Base-by-base conservation (phyloP, 1,140 invertebrate genomes). In the Druon quercuslanigerum region DNA sequence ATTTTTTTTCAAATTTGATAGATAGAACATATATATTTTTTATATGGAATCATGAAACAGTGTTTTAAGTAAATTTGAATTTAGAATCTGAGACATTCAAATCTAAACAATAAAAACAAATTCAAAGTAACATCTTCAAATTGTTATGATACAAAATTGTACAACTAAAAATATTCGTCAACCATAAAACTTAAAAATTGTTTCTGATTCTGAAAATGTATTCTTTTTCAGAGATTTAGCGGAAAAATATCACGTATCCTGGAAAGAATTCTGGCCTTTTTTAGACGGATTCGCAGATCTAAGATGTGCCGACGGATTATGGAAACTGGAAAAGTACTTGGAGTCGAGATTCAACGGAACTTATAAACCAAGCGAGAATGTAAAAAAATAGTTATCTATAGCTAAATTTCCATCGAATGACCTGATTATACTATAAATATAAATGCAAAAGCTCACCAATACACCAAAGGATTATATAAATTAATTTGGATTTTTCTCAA, bases 221-320 rank as follows among this genome's bases (percentile, higher is more conserved):
- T 72, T 17, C 72, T 72, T 75, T 79, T 71, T 50, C 86, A 95
- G 96, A 79, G 92, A 94, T 76, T 85, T 98, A 79, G 97, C 97
- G 3, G 93, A 94, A 79, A 92, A 96, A 86, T 93, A 94, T 87
- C 93, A 95, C 50, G 92, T 97, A 0, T 92, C 92, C n/a, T 98
- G 97, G 97, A 95, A 94, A 79, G 97, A 98, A 87, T 97, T 96
- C 88, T 98, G 97, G 97, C 94, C 95, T 3, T 98, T 98, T 87
- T 90, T 98, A 8, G 94, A 96, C 82, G 93, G 92, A 7, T 97
- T 96, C 87, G 93, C 95, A 9, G 95, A 98, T 90, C 92, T 98
- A 3, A 88, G 94, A 0, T 94, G 94, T 1, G 83, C 90, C 0
- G 94, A 95, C 76, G 97, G 97, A 3, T 91, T 98, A 2, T 82